Evolutionary conservation across 2,888 invertebrate species (phyloP), one percentile per base, ranked within the genome.

Genomic region (Exephanes ischioxanthus): DNA sequence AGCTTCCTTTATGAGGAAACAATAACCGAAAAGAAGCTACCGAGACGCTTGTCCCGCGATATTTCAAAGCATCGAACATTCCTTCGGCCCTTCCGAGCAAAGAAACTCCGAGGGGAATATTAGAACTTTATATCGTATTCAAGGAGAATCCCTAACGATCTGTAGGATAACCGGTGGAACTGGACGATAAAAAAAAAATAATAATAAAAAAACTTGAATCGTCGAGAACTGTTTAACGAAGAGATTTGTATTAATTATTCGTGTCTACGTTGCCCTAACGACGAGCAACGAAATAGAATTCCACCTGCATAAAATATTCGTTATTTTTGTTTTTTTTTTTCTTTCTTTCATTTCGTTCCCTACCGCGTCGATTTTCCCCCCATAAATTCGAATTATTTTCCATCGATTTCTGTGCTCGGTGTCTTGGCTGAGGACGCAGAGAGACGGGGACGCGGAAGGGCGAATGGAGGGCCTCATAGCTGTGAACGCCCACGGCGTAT

Each of bases 371-470:
- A 73, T 58, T 61, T 33, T 78, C 14, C 58, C 26, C 55, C 45
- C 72, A 73, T 73, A 80, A 80, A 73, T 73, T 55, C 80, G 66
- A 80, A 80, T 80, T 73, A 73, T 73, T 80, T 67, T 63, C 80
- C 51, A 80, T 80, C 80, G 72, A 80, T 73, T 80, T 55, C 41
- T 67, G 67, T 67, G 63, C 16, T n/a, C 41, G 41, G 33, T 30
- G 61, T 37, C 19, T 72, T 33, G 51, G 53, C 6, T 14, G 79
- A 58, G 58, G 55, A 55, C 55, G n/a, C 33, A 0, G 61, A 3
- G 61, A 4, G 61, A 14, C 11, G 30, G 9, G n/a, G 61, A 16
- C 7, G 19, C 58, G 73, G 48, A 26, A n/a, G 26, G 45, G 22
- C 22, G 22, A 66, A 67, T 53, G 37, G 68, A 22, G 45, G 45